Evolutionary conservation across 2,797 vertebrate genomes (phyloP).

Genomic region (Eulemur mongoz): DNA sequence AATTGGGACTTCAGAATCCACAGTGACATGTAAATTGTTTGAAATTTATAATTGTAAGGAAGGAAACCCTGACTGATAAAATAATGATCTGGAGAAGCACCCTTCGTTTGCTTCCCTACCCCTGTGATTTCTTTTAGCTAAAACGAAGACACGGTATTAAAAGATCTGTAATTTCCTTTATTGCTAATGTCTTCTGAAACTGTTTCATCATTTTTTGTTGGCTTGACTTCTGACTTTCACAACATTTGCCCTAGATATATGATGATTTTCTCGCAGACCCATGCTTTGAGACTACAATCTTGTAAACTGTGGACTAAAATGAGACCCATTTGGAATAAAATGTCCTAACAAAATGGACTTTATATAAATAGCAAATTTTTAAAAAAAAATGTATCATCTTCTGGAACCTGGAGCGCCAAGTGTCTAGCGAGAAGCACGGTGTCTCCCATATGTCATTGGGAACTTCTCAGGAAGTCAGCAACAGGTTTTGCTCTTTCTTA

Average conservation of each 20-base stretch:
- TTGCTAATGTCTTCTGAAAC: not conserved
- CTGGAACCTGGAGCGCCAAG: not conserved
- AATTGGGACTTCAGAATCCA: not conserved
- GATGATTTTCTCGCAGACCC: not conserved
- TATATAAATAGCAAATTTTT: not conserved
- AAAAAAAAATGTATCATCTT: not conserved
- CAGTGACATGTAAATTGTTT: not conserved
- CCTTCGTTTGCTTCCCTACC: not conserved
- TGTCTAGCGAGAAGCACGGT: not conserved
- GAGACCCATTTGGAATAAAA: not conserved
- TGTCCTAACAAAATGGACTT: not conserved
- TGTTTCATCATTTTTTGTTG: not conserved
- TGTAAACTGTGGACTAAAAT: not conserved
- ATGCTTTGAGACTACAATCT: not conserved
- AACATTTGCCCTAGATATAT: not conserved
- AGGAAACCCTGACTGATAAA: not conserved
- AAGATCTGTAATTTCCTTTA: not conserved
- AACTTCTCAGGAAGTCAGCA: not conserved
- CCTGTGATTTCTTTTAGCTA: not conserved
- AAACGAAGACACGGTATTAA: not conserved
- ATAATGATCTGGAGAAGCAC: not conserved
- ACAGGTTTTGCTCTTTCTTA: not conserved
- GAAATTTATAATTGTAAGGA: not conserved
- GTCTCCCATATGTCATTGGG: not conserved
- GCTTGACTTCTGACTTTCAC: not conserved